Conservation (phyloP, 1,140 invertebrate species). For the Polypedilum vanderplanki region DNA sequence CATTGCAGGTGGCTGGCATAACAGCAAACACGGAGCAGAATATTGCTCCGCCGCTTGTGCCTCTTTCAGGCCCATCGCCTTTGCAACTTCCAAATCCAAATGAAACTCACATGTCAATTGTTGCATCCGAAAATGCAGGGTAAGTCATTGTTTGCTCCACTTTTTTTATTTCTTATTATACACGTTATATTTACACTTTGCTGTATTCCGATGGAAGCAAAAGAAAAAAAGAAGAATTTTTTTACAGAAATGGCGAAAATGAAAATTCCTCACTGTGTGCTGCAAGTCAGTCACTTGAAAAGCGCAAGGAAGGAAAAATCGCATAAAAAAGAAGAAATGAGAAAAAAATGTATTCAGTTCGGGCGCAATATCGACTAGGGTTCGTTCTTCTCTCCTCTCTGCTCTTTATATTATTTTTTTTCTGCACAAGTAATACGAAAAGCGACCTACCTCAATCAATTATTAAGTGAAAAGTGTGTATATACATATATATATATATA, state of each 20-base stretch:
- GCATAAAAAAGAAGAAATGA: not conserved
- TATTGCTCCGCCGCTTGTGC: conserved; percentile 31
- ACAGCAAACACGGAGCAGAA: conserved; percentile 33
- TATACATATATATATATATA: not conserved
- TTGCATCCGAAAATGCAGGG: conserved; percentile 57
- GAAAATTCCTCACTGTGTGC: not conserved
- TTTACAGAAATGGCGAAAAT: conserved; percentile 12
- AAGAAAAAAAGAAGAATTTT: not conserved
- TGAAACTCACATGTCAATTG: conserved; percentile 54
- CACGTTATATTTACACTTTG: not conserved
- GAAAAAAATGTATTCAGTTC: not conserved
- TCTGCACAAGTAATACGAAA: conserved; percentile 21
- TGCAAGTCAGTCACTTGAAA: not conserved
- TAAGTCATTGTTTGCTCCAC: conserved; percentile 39
- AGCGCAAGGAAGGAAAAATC: conserved; percentile 4
- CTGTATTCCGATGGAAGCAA: not conserved
- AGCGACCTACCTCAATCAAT: conserved; percentile 28
- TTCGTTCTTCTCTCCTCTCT: not conserved
- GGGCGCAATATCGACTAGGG: conserved; percentile 8
- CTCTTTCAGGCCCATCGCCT: conserved; percentile 39
- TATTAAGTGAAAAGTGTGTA: conserved; percentile 27
- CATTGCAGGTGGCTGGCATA: conserved; percentile 32
- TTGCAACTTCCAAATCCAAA: conserved; percentile 45
- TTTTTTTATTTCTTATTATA: not conserved
- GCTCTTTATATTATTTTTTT: conserved; percentile 21